phyloP scores from a whole-genome alignment of 2,113 vertebrate species.

The Paraplagusia blochii region DNA sequence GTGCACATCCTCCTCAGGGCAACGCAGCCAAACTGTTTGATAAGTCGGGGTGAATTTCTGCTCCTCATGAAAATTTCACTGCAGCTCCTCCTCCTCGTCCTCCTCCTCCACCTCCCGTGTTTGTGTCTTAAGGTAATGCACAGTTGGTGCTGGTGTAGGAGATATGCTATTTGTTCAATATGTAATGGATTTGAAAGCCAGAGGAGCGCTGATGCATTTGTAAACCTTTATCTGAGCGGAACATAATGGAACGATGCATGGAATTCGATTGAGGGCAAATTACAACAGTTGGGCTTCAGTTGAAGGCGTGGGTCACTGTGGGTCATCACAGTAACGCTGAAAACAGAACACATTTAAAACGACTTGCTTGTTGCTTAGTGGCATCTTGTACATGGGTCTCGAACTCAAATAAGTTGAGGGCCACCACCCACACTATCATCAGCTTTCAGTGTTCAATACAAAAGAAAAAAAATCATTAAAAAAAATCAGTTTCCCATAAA shows the following conservation, averaged over 20 bases:
- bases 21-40: conserved; percentile 66
- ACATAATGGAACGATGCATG: conserved; percentile 27
- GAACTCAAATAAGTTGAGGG: no score
- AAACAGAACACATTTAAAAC: no score
- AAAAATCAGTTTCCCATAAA: no score
- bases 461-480: no score
- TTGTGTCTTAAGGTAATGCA: conserved; percentile 63
- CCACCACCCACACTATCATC: no score
- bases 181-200: conserved; percentile 47
- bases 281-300: conserved; percentile 14
- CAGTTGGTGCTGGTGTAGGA: conserved; percentile 30
- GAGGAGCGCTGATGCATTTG: conserved; percentile 16
- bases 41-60: conserved; percentile 69
- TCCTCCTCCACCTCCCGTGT: conserved; percentile 8
- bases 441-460: no score
- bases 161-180: conserved; percentile 54
- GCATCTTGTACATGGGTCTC: no score
- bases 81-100: background rate
- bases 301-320: conserved; percentile 6
- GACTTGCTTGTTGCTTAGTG: no score
- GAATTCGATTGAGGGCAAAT: conserved; percentile 21
- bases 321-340: no score
- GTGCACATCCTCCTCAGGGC: conserved; percentile 63
- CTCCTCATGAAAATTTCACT: conserved; percentile 65
- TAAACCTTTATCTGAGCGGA: conserved; percentile 50